A percentile compares a stretch with the other conserved stretches of the same genome.
Evolutionary conservation across 2,113 vertebrate genomes (phyloP).

Genomic region (Dunckerocampus dactyliophorus): DNA sequence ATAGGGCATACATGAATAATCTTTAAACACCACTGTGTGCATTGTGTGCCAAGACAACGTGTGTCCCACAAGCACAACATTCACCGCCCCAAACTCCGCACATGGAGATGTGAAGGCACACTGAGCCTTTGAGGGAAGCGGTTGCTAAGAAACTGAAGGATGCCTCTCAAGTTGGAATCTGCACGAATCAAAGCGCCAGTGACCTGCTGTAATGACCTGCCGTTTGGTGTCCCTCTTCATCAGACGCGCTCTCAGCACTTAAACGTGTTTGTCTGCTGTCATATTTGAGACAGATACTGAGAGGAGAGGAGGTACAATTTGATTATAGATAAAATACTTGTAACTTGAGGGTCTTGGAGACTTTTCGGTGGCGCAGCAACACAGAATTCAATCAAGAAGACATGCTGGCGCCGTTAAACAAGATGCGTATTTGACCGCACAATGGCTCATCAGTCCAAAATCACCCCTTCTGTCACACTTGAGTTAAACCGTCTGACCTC

Average conservation of each 20-base stretch:
- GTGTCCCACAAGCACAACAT: too few species aligned
- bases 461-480: slow-evolving; percentile 11
- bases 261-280: background rate
- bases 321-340: slow-evolving; percentile 2
- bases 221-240: slow-evolving; percentile 51
- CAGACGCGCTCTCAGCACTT: slow-evolving; percentile 14
- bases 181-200: slow-evolving; percentile 43
- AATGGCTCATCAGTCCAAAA: slow-evolving; percentile 14
- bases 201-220: slow-evolving; percentile 38
- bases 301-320: slow-evolving; percentile 7
- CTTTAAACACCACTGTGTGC: background rate
- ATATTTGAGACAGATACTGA: slow-evolving; percentile 5
- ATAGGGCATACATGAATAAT: background rate
- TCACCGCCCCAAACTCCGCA: slow-evolving; percentile 22
- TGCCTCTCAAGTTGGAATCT: slow-evolving; percentile 35
- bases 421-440: slow-evolving; percentile 7
- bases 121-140: slow-evolving; percentile 43
- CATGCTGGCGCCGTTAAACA: background rate
- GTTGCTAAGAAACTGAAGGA: slow-evolving; percentile 69
- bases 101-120: slow-evolving; percentile 43
- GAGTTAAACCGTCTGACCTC: slow-evolving; percentile 8
- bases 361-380: background rate
- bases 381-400: background rate
- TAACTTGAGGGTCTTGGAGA: slow-evolving; percentile 1
- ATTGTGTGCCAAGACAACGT: background rate